phyloP scores from a whole-genome alignment of 2,113 vertebrate species.

The Microtus ochrogaster region DNA sequence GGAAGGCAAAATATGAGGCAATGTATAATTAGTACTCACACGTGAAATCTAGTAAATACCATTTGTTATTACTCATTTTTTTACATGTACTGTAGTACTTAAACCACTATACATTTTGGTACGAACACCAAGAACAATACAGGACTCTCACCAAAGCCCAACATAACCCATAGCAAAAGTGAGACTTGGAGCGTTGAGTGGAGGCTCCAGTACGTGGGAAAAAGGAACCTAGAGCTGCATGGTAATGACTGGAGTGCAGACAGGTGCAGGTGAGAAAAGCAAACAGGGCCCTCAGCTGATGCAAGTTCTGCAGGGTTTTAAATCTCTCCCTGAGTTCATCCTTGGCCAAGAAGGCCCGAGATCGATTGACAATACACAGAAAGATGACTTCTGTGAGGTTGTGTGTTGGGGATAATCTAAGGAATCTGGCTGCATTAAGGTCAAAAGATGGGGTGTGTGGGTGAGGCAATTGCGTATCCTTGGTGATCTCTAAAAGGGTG shows the following conservation, averaged over 20 bases:
- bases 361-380: background rate
- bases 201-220: background rate
- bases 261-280: background rate
- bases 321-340: background rate
- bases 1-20: background rate
- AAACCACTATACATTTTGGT: background rate
- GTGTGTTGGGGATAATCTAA: background rate
- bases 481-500: constrained; percentile 6
- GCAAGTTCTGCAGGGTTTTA: background rate
- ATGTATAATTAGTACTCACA: background rate
- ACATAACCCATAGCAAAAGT: background rate
- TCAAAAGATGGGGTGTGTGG: background rate
- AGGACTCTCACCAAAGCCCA: background rate
- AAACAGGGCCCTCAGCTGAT: background rate
- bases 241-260: background rate
- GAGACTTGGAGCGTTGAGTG: background rate
- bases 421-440: background rate
- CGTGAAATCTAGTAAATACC: background rate
- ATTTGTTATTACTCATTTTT: background rate
- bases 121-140: background rate
- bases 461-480: background rate
- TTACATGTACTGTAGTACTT: background rate
- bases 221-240: background rate
- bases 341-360: background rate
- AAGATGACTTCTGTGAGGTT: background rate